These are phyloP conservation scores for Channa striata DNA, from an alignment of 2,797 vertebrate genomes.

Conservation along the genomic window DNA sequence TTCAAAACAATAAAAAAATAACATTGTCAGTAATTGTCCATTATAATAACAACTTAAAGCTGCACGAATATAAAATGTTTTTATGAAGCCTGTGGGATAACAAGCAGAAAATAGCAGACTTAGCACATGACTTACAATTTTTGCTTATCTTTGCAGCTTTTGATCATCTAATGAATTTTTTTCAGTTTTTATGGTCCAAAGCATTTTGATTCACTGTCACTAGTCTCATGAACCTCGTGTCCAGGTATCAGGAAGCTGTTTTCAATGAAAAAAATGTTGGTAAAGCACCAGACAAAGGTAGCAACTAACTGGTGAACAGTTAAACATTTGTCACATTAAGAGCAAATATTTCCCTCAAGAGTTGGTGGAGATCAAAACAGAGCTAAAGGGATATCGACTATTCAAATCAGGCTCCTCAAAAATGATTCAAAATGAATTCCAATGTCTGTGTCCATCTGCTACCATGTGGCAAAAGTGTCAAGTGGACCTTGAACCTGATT, in stretches of 20 bases:
- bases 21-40: constrained; percentile 1
- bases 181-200: background rate
- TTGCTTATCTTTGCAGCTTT: too few species aligned
- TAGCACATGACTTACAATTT: background rate
- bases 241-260: background rate
- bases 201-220: background rate
- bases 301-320: background rate
- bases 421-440: background rate
- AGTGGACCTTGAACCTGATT: too few species aligned
- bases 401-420: background rate
- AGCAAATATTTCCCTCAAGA: too few species aligned
- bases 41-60: background rate
- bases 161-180: background rate
- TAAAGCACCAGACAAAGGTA: background rate
- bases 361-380: background rate
- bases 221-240: background rate
- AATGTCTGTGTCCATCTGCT: background rate
- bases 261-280: background rate
- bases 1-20: background rate
- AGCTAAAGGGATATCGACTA: background rate
- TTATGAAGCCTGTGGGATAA: too few species aligned
- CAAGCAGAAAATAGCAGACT: background rate
- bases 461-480: too few species aligned
- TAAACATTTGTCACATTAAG: background rate
- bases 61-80: background rate